Base-by-base conservation (phyloP, 2,888 invertebrate species). In the Lymantria dispar region DNA sequence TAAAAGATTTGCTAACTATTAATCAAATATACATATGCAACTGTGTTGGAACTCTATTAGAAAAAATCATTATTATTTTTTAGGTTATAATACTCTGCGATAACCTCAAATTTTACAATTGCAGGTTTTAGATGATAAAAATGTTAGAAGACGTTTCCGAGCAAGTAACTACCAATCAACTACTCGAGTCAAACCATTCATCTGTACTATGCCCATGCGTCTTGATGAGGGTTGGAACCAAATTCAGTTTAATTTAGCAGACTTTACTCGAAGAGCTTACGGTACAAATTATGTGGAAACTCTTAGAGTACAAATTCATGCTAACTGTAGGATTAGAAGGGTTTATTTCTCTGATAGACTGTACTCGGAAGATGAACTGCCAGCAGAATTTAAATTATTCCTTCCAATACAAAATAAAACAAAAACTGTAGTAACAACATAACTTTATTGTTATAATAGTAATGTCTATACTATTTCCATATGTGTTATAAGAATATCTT, bases 241-340 rank as follows among this genome's bases (percentile, higher is more conserved):
- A 87, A 97, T 99, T 64, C 98, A 98, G 82, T 98, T 99, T 81
- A 98, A 99, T 87, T 92, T 99, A 60, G 96, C 97, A 3, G 98
- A 99, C 86, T 98, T 98, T 82, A 98, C 97, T 8, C 92, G 97
- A 64, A 92, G 98, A 72, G 98, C 98, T 0, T 99, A 99, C 78
- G 98, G 98, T n/a, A 98, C 98, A 11, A 98, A 97, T 83, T 98
- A 98, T 86, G 95, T 98, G 49, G 98, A 98, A 87, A 98, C 98
- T 1, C 92, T 94, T 42, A 91, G 98, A 70, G 96, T 99, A 53
- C 96, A 98, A 93, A 96, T 99, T 68, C 98, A 99, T 88, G 98
- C 98, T 39, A 99, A 99, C 86, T 98, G 98, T 78, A 93, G 98
- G 67, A 95, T 99, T 58, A 93, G 98, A 71, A 93, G 98, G 86